Base-by-base conservation (phyloP, 1,140 invertebrate species). In the Tetragnatha versicolor region DNA sequence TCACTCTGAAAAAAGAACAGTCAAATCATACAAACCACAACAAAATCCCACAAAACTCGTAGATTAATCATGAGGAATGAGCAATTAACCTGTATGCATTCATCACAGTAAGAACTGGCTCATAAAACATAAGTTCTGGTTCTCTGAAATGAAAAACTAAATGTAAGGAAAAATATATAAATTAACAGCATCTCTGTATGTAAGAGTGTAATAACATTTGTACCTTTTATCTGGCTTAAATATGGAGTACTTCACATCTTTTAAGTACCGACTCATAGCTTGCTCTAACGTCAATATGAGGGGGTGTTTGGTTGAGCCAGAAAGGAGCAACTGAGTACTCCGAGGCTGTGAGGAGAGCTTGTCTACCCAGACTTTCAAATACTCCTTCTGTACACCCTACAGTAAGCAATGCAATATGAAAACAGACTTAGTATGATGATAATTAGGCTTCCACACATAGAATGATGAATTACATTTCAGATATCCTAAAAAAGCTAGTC, bases 51-150 rank as follows among this genome's bases (percentile, higher is more conserved):
- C 2, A 53, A n/a, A 53, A 53, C 22, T 53, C 22, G 7, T 0
- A 53, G 7, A 25, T 12, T 53, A 58, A 58, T 2, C 3, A 39
- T n/a, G 1, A 39, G 63, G 3, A 35, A 60, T 69, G 5, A 82
- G 61, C 69, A 66, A 77, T 85, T 89, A 88, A 95, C 93, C 93
- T 94, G 86, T 97, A 98, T 55, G 96, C 91, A 86, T 93, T 93
- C 81, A 98, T 89, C 39, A 86, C 89, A 5, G 93, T 92, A 82
- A 89, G 89, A 1, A 93, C 91, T 60, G 92, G 90, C 82, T 93
- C 92, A 86, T 97, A 98, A 82, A 98, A 94, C 75, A 93, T 90
- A 88, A 96, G 96, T 84, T 98, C 96, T 1, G 96, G 95, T 85
- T 98, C 96, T 58, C 95, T 87, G 81, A 10, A 83, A 66, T n/a